These are phyloP conservation scores for Orestias chungarensis DNA, from an alignment of 2,797 vertebrate species.

Conservation along the genomic window DNA sequence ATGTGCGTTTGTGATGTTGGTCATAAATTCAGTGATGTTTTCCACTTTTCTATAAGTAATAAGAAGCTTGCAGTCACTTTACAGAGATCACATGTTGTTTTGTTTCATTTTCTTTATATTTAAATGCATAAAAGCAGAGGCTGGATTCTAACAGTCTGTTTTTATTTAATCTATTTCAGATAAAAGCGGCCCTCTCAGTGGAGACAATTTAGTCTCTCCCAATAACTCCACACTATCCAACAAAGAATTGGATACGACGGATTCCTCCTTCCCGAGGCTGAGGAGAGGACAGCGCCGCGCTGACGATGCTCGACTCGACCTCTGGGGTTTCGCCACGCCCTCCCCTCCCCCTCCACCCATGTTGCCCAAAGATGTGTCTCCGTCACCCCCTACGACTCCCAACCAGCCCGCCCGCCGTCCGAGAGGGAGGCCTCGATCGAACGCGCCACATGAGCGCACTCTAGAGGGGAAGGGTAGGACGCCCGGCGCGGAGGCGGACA, in stretches of 20 bases:
- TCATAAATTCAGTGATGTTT: slow-evolving; percentile 26
- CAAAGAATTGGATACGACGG: slow-evolving; percentile 61
- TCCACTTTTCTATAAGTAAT: slow-evolving; percentile 1
- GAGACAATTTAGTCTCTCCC: slow-evolving; percentile 44
- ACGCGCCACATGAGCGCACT: slow-evolving; percentile 77
- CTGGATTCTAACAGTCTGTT: slow-evolving; percentile 38
- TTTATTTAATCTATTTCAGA: slow-evolving; percentile 62
- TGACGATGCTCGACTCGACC: slow-evolving; percentile 83
- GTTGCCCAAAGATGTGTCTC: slow-evolving; percentile 45
- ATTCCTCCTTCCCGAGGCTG: slow-evolving; percentile 70
- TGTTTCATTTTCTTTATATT: slow-evolving; percentile 25
- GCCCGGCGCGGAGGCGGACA: slow-evolving; percentile 66
- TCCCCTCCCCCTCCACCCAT: slow-evolving; percentile 69
- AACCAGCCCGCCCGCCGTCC: slow-evolving; percentile 74
- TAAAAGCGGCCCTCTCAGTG: slow-evolving; percentile 46
- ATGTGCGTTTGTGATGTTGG: slow-evolving; percentile 6
- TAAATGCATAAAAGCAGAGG: slow-evolving; percentile 7
- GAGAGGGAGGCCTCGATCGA: slow-evolving; percentile 86
- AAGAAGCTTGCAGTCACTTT: slow-evolving; percentile 1
- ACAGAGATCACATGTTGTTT: slow-evolving; percentile 20
- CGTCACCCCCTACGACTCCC: slow-evolving; percentile 44
- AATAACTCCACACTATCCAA: slow-evolving; percentile 43
- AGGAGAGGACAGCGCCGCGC: slow-evolving; percentile 81
- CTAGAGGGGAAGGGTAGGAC: slow-evolving; percentile 78
- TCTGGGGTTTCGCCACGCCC: slow-evolving; percentile 82